Conservation (phyloP, 2,113 vertebrate species). For the Elgaria multicarinata region DNA sequence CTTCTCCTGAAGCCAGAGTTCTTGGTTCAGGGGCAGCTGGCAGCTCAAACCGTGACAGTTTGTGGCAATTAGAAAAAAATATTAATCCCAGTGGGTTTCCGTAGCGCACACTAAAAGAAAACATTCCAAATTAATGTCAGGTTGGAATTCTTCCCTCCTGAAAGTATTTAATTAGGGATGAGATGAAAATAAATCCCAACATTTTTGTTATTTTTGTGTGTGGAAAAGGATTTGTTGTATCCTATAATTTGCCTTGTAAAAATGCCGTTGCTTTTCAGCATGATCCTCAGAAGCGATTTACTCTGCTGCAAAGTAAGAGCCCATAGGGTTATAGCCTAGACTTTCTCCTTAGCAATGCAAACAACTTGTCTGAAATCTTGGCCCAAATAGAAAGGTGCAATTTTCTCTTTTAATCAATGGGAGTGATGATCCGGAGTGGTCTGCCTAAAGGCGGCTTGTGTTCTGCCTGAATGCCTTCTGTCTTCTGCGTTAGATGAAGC, state of each 20-base stretch:
- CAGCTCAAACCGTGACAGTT: conserved; percentile 26
- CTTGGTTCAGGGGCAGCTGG: background rate
- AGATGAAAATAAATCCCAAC: conserved; percentile 69
- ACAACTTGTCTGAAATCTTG: background rate
- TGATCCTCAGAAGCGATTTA: too few species aligned
- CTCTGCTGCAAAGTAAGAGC: too few species aligned
- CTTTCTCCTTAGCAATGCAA: fast-evolving
- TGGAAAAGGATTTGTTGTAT: background rate
- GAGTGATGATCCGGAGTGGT: too few species aligned
- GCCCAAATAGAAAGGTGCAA: background rate
- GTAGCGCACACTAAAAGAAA: conserved; percentile 57
- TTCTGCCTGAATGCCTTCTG: too few species aligned
- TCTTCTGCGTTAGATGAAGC: background rate
- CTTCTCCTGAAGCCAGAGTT: fast-evolving
- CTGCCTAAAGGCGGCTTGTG: too few species aligned
- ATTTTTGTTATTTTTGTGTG: background rate
- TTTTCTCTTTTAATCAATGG: too few species aligned
- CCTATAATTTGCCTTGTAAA: conserved; percentile 3
- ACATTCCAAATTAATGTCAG: conserved; percentile 70
- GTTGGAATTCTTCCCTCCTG: conserved; percentile 62
- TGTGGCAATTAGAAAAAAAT: conserved; percentile 61
- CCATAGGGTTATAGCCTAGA: background rate
- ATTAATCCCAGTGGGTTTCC: conserved; percentile 65
- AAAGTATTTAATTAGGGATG: conserved; percentile 69
- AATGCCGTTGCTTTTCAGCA: too few species aligned